Base-by-base conservation (phyloP, 2,888 invertebrate genomes). In the Sarcophaga caerulescens region DNA sequence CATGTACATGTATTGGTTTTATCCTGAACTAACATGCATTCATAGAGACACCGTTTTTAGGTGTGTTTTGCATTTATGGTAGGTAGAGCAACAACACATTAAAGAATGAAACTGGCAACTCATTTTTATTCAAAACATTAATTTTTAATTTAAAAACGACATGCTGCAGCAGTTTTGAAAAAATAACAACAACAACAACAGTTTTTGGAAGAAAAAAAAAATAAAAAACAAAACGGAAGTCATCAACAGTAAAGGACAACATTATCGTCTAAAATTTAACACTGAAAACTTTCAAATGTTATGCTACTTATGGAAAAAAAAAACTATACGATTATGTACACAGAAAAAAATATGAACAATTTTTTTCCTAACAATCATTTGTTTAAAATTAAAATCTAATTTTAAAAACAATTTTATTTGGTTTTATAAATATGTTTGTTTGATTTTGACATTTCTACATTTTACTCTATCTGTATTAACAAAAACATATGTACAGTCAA, bases 41-140 rank as follows among this genome's bases (percentile, higher is more conserved):
- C 52, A 52, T 12, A 35, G 52, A 52, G 2, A 17, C 52, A 52
- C 14, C 14, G 17, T 52, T 52, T 52, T 52, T 17, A 17, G 52
- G 52, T 52, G 52, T 52, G 52, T 52, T 12, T 52, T 52, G 52
- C 17, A 14, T 52, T 12, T 35, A 35, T 35, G 35, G 8, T 35
- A 10, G 35, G 35, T 35, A 35, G 35, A 35, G 52, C 11, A 23
- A 44, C 44, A 71, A 17, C 10, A 52, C 52, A 52, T 14, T 52
- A 47, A 60, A 59, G 23, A 70, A 76, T 76, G 57, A 79, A 78
- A 69, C 77, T 65, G 63, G 70, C 70, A 85, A 83, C 65, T 74
- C 66, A 84, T 78, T 84, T 86, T 86, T 81, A 84, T 86, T 75
- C 84, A 77, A 86, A 86, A 84, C 86, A 86, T 86, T 86, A 86